Evolutionary conservation across 2,797 vertebrate genomes (phyloP), one percentile per base, ranked within the genome.

Genomic region (Danionella dracula): DNA sequence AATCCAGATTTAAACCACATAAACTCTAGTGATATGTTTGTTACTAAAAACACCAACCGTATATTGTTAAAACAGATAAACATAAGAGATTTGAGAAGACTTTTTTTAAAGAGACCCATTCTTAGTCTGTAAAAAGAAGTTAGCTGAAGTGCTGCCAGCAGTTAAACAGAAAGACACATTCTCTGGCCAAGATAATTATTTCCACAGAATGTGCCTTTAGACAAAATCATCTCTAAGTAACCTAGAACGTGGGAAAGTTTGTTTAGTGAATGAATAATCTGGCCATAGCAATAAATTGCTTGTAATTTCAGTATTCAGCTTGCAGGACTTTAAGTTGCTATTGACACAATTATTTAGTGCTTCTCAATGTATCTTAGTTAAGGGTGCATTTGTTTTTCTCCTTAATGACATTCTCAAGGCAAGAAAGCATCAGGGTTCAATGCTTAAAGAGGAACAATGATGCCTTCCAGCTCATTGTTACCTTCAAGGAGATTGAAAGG

Each of bases 111-210:
- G 32, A 35, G 8, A 35, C 20, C 19, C 21, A 21, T 20, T 23
- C 44, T 21, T 21, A 4, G 27, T 21, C 13, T 34, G 17, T 15
- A 11, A 59, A 4, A 5, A 32, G 8, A 45, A 8, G 10, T 21
- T 20, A 2, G 7, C 3, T 38, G n/a, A 17, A 17, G 32, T 9
- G 44, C 12, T 61, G 48, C 34, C 46, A 41, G 10, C 15, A 29
- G 29, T 63, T 63, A 17, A 48, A 37, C 35, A 11, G 20, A 61
- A 35, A 48, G 44, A 37, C 44, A 45, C 16, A 45, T 20, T 58
- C 8, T 5, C 40, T 63, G 35, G 44, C 20, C 7, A 51, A 35
- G 29, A 49, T 41, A 63, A 51, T 31, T 20, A n/a, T 41, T 51
- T 41, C 15, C 35, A 51, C 11, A 50, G 16, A 41, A 20, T 0